phyloP scores from a whole-genome alignment of 2,797 vertebrate genomes.

The Enteromius thamalakanensis region DNA sequence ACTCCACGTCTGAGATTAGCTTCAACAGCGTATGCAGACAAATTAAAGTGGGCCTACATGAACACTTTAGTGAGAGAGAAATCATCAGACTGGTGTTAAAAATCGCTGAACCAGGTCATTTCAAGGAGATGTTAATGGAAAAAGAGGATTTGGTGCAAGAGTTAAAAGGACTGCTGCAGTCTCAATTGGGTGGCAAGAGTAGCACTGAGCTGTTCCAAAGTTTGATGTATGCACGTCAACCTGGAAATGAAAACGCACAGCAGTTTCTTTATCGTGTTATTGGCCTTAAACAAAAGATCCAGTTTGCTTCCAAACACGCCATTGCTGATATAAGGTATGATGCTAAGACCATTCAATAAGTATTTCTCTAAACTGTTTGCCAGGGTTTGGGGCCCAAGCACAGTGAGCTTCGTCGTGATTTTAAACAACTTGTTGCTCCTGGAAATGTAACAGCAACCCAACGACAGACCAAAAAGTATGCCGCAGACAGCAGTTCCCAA shows the following conservation, averaged over 20 bases:
- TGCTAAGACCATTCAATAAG: background rate
- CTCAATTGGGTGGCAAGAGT: background rate
- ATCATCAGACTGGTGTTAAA: too few species aligned
- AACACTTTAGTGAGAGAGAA: background rate
- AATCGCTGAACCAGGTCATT: background rate
- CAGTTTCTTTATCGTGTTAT: background rate
- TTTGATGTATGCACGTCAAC: background rate
- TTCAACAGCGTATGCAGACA: too few species aligned
- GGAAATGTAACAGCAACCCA: background rate
- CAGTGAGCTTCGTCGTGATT: background rate
- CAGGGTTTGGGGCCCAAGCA: background rate
- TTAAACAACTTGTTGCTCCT: background rate
- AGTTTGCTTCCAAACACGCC: background rate
- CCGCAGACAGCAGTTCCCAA: too few species aligned
- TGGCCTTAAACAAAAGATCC: background rate
- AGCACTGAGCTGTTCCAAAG: background rate
- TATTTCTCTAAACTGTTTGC: background rate
- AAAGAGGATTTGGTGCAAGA: background rate
- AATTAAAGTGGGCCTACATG: too few species aligned
- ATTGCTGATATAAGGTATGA: background rate
- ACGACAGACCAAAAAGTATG: too few species aligned
- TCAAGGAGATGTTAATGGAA: constrained; percentile 3
- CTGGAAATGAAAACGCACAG: background rate
- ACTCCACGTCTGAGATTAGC: too few species aligned
- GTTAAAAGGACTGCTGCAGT: background rate